Evolutionary conservation across 23 tunicate genomes (phyloP).

Genomic region (Trididemnum clinides): DNA sequence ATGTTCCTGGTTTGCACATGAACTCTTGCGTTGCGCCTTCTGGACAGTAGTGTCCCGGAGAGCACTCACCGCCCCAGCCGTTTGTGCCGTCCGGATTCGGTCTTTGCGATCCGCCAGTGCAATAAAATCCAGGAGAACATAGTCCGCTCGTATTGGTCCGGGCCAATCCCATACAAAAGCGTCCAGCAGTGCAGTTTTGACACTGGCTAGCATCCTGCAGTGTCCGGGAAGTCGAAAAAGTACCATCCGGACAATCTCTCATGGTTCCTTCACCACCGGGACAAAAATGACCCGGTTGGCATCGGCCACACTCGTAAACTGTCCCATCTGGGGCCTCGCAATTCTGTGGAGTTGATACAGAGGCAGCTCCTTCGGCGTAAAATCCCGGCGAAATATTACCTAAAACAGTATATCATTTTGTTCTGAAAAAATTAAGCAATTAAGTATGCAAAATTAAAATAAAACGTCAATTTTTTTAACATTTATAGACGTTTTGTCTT

Average conservation of each 20-base stretch:
- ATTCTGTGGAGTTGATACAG: constrained; percentile 9
- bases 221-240: constrained; percentile 36
- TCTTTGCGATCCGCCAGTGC: constrained; percentile 67
- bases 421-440: neutral
- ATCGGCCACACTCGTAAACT: constrained; percentile 67
- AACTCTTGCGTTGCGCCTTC: constrained; percentile 31
- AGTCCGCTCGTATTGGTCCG: constrained; percentile 17
- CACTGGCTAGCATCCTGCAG: constrained; percentile 26
- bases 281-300: constrained; percentile 80
- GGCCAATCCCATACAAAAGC: constrained; percentile 52
- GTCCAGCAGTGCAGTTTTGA: constrained; percentile 62
- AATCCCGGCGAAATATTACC: constrained; percentile 51
- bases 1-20: constrained; percentile 68
- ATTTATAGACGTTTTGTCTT: too few relatives aligned
- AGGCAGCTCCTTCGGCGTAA: constrained; percentile 74
- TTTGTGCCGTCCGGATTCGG: constrained; percentile 50
- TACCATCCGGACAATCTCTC: constrained; percentile 67
- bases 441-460: too few relatives aligned
- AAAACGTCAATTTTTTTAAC: too few relatives aligned
- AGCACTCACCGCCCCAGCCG: constrained; percentile 78
- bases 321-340: constrained; percentile 6
- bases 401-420: neutral
- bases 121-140: constrained; percentile 79
- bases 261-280: constrained; percentile 39
- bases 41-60: constrained; percentile 74